Evolutionary conservation across 2,888 invertebrate genomes (phyloP).

Genomic region (Nemurella pictetii): DNA sequence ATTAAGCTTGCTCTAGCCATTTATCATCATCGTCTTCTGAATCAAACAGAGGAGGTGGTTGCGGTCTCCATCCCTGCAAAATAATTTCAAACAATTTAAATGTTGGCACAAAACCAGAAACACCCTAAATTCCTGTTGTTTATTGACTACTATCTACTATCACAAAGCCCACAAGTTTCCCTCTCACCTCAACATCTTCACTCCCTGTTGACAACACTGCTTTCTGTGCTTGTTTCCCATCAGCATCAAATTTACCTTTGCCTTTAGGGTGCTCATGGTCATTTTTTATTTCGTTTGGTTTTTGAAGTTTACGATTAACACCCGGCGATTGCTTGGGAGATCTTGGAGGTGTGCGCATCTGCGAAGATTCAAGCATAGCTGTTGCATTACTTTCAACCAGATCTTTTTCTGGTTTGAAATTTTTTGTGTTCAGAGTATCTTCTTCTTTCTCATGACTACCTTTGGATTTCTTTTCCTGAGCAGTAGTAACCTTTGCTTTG

Average conservation of each 20-base stretch:
- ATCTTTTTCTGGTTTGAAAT: background rate
- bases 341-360: background rate
- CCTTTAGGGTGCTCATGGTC: too few relatives aligned
- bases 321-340: background rate
- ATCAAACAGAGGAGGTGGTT: conserved; percentile 39
- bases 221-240: background rate
- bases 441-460: background rate
- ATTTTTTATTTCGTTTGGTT: background rate
- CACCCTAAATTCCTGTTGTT: background rate
- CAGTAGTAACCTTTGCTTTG: background rate
- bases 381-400: background rate
- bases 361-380: background rate
- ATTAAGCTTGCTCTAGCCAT: conserved; percentile 39
- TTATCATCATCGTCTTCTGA: conserved; percentile 41
- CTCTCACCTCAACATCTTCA: conserved; percentile 1
- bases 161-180: background rate
- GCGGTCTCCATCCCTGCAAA: conserved; percentile 38
- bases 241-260: too few relatives aligned
- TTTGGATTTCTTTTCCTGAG: background rate
- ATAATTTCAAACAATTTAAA: background rate
- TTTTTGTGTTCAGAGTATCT: background rate
- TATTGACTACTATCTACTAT: background rate
- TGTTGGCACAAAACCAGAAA: background rate
- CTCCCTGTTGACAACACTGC: background rate
- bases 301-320: background rate